Base-by-base conservation (phyloP, 2,888 invertebrate genomes). In the Nasonia oneida region DNA sequence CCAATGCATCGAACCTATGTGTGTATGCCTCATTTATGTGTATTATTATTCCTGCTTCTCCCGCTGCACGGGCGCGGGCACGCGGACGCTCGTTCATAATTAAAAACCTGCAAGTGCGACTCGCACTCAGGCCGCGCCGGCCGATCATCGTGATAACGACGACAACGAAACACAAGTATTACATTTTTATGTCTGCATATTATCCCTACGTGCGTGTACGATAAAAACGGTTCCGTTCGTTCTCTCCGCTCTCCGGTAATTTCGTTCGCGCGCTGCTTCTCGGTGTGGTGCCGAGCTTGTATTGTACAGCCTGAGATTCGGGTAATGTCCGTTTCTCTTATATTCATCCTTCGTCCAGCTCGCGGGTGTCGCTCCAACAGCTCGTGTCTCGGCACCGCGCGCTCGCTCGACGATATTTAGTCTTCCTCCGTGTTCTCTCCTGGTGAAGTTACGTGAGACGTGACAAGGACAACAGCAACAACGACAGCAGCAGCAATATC, bases 401-500 rank as follows among this genome's bases (percentile, higher is more conserved):
- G 73, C 64, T 3, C 14, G 53, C 67, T n/a, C 75, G 39, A 85
- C 89, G 86, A 88, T 86, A 81, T 77, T 89, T 87, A 90, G 89
- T 90, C 89, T 90, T 91, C 89, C 89, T 90, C 89, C 90, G 89
- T 86, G n/a, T 86, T 89, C 89, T 91, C 91, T 90, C 90, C 90
- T 89, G 89, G 86, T 88, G 86, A 85, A 86, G 86, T 61, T n/a
- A 53, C 53, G 53, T 53, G 53, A 61, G 87, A 86, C 85, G 86
- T 74, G 67, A 76, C 57, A 39, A 67, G 14, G 67, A 67, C 67
- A 15, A 67, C 67, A 23, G n/a, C 8, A 42, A 23, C 73, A 23
- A n/a, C 73, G 42, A 73, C 73, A 42, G 14, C 23, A 23, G 47
- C 42, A 73, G 12, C 47, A 18, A 12, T 47, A 39, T 12, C 14